Base-by-base conservation (phyloP, 2,797 vertebrate genomes). In the Syngnathus acus region DNA sequence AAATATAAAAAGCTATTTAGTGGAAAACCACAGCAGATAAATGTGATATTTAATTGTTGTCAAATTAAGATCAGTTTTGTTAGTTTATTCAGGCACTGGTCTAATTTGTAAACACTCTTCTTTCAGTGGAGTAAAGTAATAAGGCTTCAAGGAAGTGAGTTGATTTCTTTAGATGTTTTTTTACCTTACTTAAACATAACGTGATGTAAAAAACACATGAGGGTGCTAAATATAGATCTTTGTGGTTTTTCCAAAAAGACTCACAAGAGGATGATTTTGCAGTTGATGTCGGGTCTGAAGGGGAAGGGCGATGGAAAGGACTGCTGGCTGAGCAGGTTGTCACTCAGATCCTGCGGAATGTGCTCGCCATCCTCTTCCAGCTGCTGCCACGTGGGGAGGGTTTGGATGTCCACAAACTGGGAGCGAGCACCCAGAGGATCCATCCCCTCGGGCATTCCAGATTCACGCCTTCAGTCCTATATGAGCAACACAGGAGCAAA, bases 381-480 rank as follows among this genome's bases (percentile, higher is more conserved):
- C 32, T 91, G 89, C 67, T 91, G 84, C 97, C 97, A 99, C 23
- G 89, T 84, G 37, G 88, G 84, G 9, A 98, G 89, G 39, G 86
- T 90, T 66, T 95, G 93, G 77, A 94, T 69, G 68, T 97, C 94
- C 81, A 99, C 92, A 81, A 98, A 95, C 45, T 95, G 93, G 53
- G 96, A 98, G 80, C 96, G 95, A 72, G 97, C 95, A 40, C 97
- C 96, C 91, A 99, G 90, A 62, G 96, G 96, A 93, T 99, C 96
- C 96, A 99, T 99, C 83, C 84, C 81, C 75, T 63, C 69, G 9
- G 65, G n/a, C 51, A 38, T 69, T 7, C 48, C 21, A 16, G 63
- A 42, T 71, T 66, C 68, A 64, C 19, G 16, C 48, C 37, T 50
- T 68, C 73, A 39, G 39, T 67, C 37, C 65, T 48, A 67, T 32